Percentiles rank a stretch among this genome's conserved stretches.
These are phyloP conservation scores for Phyto melanocephala DNA, from an alignment of 2,888 invertebrate genomes.

Conservation along the genomic window DNA sequence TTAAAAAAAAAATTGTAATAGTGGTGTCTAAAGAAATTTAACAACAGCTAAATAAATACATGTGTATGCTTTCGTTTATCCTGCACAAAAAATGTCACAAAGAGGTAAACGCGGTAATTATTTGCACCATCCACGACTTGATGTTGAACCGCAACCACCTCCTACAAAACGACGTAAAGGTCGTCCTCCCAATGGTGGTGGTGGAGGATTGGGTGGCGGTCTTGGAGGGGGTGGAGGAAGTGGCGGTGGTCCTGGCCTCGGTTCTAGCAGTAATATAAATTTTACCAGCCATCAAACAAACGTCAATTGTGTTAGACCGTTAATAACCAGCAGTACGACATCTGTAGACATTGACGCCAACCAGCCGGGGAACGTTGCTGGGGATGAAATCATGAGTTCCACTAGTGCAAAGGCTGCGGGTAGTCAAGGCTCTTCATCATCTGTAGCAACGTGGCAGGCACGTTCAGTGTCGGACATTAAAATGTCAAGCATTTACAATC, in stretches of 20 bases:
- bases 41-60: conserved; percentile 59
- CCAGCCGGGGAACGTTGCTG: conserved; percentile 63
- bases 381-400: conserved; percentile 64
- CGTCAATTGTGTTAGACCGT: conserved; percentile 41
- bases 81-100: conserved; percentile 84
- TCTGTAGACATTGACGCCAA: conserved; percentile 81
- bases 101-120: conserved; percentile 88
- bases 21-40: conserved; percentile 41
- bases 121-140: conserved; percentile 78
- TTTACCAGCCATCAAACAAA: conserved; percentile 25
- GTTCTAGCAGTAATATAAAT: conserved; percentile 28
- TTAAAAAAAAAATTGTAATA: background rate
- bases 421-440: conserved; percentile 68
- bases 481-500: conserved; percentile 93
- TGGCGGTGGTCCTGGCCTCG: conserved; percentile 32
- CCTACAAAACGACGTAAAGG: conserved; percentile 88
- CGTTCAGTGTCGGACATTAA: conserved; percentile 91
- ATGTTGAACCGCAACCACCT: conserved; percentile 80
- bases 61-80: conserved; percentile 63
- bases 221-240: conserved; percentile 59
- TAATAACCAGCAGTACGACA: conserved; percentile 30
- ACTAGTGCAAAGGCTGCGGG: conserved; percentile 66
- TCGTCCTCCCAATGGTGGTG: conserved; percentile 80
- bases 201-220: conserved; percentile 64
- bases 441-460: conserved; percentile 84